Base-by-base conservation (phyloP, 2,113 vertebrate species). In the Halichoerus grypus region DNA sequence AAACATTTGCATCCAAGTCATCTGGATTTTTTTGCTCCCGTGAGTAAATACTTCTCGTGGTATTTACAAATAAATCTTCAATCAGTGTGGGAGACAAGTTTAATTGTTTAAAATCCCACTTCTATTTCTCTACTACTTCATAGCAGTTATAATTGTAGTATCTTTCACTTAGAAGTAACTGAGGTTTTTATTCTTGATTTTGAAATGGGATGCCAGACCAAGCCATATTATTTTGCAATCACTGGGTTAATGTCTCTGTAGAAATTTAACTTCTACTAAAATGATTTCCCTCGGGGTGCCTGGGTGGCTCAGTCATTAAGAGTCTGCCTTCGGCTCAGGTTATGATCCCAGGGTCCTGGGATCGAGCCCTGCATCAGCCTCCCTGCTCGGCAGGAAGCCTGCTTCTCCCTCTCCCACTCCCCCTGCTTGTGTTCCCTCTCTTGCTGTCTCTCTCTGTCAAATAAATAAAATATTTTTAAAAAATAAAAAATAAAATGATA, bases 181-280 rank as follows among this genome's bases (percentile, higher is more conserved):
- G 26, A 94, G 26, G 33, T 71, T 88, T 95, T 96, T 85, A 71
- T 80, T 97, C 24, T 93, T 97, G 28, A 36, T 91, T 31, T 88
- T 93, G 65, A 95, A 91, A 72, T 86, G 13, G 55, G 65, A 86
- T 92, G 16, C 31, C 42, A 91, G n/a, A 77, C 7, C n/a, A 11
- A 91, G 76, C 12, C 28, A 14, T 10, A 79, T 42, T 51, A 77
- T n/a, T 86, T 89, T 92, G 67, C 88, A 79, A 76, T 94, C 22
- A 79, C 13, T 86, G 53, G 33, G 36, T 89, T 93, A 97, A 88
- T 79, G 18, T 81, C 18, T 77, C 36, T 67, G 16, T 65, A 93
- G 71, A 94, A 97, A 94, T 92, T 16, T 88, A 36, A 97, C 42
- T n/a, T 15, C 22, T 79, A 26, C 18, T 42, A 69, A 76, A 91